Conservation (phyloP, 2,888 invertebrate genomes). For the Nesidiocoris tenuis region DNA sequence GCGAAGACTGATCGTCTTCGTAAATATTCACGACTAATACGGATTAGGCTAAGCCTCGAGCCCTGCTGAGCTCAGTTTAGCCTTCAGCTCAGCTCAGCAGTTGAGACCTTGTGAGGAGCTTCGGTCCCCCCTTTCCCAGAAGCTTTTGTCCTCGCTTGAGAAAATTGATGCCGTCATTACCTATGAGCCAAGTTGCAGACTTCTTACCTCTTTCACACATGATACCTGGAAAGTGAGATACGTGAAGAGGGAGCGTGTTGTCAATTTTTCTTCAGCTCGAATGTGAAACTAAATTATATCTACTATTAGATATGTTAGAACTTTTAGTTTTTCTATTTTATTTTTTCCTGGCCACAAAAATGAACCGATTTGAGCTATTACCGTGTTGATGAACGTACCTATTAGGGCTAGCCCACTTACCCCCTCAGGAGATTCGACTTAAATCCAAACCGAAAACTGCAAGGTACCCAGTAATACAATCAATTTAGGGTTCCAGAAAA, state of each 20-base stretch:
- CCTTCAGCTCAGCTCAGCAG: not conserved
- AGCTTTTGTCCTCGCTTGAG: not conserved
- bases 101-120: not conserved
- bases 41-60: not conserved
- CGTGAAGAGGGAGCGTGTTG: not conserved
- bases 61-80: not conserved
- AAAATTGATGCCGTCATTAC: not conserved
- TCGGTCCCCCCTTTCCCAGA: not conserved
- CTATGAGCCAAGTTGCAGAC: not conserved
- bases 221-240: no score
- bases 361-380: no score
- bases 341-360: no score
- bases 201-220: not conserved
- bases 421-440: no score
- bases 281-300: no score
- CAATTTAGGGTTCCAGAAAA: no score
- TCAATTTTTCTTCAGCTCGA: not conserved
- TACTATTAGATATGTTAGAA: no score
- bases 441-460: no score
- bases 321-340: no score
- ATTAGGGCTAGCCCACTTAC: no score
- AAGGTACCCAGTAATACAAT: no score
- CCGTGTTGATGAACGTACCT: no score
- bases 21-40: not conserved
- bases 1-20: not conserved